phyloP scores from a whole-genome alignment of 2,797 vertebrate species.

The Pampus argenteus region DNA sequence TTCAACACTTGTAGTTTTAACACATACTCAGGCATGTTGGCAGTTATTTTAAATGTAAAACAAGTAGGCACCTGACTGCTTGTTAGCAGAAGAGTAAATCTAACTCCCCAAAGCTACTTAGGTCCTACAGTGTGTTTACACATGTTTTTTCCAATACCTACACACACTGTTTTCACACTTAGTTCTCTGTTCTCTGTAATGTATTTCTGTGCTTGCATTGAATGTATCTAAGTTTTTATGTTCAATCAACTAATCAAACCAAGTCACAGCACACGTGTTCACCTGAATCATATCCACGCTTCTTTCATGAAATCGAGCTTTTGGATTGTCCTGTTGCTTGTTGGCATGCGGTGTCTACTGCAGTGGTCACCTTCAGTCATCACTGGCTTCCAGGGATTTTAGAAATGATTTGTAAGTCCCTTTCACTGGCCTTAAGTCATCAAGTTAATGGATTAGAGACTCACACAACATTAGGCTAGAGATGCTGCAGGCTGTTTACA shows the following conservation, averaged over 20 bases:
- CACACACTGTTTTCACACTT: not conserved
- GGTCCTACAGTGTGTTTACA: not conserved
- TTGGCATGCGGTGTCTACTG: not conserved
- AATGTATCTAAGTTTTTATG: not conserved
- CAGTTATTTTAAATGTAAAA: constrained; percentile 6
- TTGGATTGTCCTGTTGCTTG: not conserved
- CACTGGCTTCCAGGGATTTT: not conserved
- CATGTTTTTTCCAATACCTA: not conserved
- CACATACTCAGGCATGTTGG: not conserved
- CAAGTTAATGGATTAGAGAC: constrained; percentile 33
- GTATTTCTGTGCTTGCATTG: not conserved
- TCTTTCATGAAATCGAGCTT: not conserved
- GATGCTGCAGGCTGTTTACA: constrained; percentile 20
- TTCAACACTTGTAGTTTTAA: too few species aligned
- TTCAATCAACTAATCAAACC: not conserved
- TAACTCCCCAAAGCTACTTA: not conserved
- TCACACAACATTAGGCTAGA: constrained; percentile 26
- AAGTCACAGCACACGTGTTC: not conserved
- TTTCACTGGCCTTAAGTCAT: constrained; percentile 9
- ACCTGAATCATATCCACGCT: not conserved
- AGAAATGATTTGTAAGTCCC: not conserved
- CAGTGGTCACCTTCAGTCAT: not conserved
- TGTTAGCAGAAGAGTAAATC: not conserved
- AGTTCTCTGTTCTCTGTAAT: not conserved
- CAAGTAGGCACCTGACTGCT: not conserved